phyloP scores from a whole-genome alignment of 2,797 vertebrate genomes.

The Hyperoplus lanceolatus region DNA sequence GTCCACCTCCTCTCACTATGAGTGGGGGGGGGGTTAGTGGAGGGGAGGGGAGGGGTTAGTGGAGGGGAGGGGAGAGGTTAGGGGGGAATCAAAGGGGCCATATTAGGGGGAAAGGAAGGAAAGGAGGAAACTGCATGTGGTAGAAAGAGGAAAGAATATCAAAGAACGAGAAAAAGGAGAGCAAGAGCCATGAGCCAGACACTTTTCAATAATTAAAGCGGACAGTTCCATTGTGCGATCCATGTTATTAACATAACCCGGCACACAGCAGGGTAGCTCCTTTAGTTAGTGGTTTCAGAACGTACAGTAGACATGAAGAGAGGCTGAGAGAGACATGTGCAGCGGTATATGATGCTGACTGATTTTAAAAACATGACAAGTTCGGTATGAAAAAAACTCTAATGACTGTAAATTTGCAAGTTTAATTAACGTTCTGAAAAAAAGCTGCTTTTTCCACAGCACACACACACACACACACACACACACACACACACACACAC shows the following conservation, averaged over 20 bases:
- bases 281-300: constrained; percentile 45
- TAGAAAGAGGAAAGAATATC: constrained; percentile 34
- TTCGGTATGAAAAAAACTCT: constrained; percentile 19
- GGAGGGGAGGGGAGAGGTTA: no score
- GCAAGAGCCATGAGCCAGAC: constrained; percentile 53
- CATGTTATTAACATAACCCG: constrained; percentile 73
- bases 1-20: constrained; percentile 54
- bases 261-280: constrained; percentile 41
- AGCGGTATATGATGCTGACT: constrained; percentile 21
- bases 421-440: constrained; percentile 33
- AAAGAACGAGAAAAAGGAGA: constrained; percentile 43
- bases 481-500: no score
- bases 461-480: no score
- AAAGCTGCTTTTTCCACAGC: background rate
- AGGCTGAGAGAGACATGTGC: constrained; percentile 18
- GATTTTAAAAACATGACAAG: constrained; percentile 25
- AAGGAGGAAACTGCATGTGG: background rate
- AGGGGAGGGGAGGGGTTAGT: no score
- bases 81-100: constrained; percentile 67
- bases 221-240: constrained; percentile 76
- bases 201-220: constrained; percentile 78
- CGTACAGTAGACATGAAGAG: constrained; percentile 46
- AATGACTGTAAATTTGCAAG: background rate
- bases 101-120: constrained; percentile 6
- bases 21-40: constrained; percentile 21